phyloP scores from a whole-genome alignment of 2,888 invertebrate genomes.

The Temnothorax rugatulus region DNA sequence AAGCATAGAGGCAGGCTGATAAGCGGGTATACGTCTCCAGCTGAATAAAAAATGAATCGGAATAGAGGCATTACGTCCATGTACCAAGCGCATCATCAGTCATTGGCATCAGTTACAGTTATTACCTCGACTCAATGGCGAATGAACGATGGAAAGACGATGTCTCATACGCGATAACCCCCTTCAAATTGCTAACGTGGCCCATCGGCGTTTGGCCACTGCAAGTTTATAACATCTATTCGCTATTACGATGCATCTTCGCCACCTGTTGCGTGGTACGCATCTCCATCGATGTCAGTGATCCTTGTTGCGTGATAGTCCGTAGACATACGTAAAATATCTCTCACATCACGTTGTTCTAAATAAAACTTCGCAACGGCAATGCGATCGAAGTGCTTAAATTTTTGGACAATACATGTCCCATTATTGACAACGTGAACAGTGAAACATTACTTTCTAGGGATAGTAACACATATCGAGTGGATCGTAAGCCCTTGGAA shows the following conservation, averaged over 20 bases:
- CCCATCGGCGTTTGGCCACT: conserved; percentile 52
- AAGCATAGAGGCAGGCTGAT: neutral
- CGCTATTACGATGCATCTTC: conserved; percentile 34
- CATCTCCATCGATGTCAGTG: neutral
- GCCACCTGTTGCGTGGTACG: conserved; percentile 39
- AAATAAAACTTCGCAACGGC: neutral
- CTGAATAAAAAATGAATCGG: conserved; percentile 42
- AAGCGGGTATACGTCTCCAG: neutral
- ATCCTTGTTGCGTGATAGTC: neutral
- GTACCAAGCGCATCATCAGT: neutral
- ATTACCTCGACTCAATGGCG: conserved; percentile 27
- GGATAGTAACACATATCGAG: neutral
- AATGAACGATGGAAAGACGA: conserved; percentile 40
- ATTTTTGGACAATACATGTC: neutral
- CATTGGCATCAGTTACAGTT: conserved; percentile 35
- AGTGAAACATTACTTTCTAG: neutral
- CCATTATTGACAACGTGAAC: neutral
- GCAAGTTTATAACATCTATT: conserved; percentile 28
- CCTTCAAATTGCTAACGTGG: conserved; percentile 49
- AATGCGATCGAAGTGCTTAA: neutral
- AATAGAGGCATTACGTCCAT: neutral
- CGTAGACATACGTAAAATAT: neutral
- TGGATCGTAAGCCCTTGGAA: neutral
- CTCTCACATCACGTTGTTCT: neutral
- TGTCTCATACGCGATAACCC: conserved; percentile 30